Evolutionary conservation across 2,797 vertebrate species (phyloP), one percentile per base, ranked within the genome.

Genomic region (Sylvilagus floridanus): DNA sequence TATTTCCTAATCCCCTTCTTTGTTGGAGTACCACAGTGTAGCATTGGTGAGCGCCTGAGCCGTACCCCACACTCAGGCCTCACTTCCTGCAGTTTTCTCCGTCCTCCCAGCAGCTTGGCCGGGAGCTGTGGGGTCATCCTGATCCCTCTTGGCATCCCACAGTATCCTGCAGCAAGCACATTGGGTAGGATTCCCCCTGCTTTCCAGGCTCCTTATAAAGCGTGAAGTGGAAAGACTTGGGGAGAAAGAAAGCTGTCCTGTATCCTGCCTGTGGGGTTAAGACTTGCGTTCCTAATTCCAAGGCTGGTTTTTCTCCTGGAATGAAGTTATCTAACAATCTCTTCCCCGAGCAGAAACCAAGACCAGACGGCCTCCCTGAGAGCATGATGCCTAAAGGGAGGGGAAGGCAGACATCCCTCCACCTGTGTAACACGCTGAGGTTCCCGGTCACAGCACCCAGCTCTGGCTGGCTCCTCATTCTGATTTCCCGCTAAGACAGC

Each of bases 281-380:
- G n/a, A 65, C 37, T 88, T 93, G 19, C 12, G 10, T 82, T 88
- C 79, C 84, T 65, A 75, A 84, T 73, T 73, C 30, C 50, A 82
- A 73, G 30, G 30, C 21, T 19, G 24, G 7, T 79, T 88, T 86
- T 92, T 73, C 72, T 79, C 37, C 52, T 84, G 71, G 28, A 91
- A 76, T 82, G 17, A 71, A 63, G 30, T 72, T 75, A 65, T 76
- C 73, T 47, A 76, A 69, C 32, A 3, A 2, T 76, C 21, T 93
- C 72, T 88, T 88, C 69, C 79, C 77, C 17, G 47, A 65, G 28
- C 28, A 79, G 84, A 86, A 85, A 60, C 32, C 8, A 4, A 0
- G 73, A 19, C 72, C 65, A 73, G 28, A 68, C 63, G 28, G 62
- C 42, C 52, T 95, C 4, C 21, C 2, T 71, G 85, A 94, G 35